Evolutionary conservation across 2,888 invertebrate species (phyloP).

Genomic region (Bombylius major): DNA sequence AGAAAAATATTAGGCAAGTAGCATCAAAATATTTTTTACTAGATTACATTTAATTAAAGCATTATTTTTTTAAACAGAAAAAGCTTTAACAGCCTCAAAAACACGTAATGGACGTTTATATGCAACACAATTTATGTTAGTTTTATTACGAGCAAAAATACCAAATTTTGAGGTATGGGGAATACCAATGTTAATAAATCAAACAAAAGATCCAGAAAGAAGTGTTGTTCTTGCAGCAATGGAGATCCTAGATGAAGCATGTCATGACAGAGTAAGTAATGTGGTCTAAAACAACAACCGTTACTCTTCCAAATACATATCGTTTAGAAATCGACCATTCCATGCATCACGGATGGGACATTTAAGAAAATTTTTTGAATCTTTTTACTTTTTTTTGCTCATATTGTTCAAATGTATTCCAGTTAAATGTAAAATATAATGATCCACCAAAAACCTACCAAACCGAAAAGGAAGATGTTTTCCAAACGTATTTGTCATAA

Average conservation of each 20-base stretch:
- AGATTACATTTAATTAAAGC: too few species aligned
- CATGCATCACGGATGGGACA: too few species aligned
- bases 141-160: conserved; percentile 61
- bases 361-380: too few species aligned
- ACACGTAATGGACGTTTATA: conserved; percentile 56
- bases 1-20: conserved; percentile 44
- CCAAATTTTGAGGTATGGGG: conserved; percentile 76
- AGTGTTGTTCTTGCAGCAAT: conserved; percentile 70
- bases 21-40: neutral
- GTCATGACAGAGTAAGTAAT: conserved; percentile 58
- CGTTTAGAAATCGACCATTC: too few species aligned
- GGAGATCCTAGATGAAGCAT: conserved; percentile 81
- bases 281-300: too few species aligned
- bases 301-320: too few species aligned
- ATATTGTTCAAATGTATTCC: too few species aligned
- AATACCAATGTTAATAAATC: conserved; percentile 67
- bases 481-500: too few species aligned
- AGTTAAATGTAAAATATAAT: too few species aligned
- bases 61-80: conserved; percentile 29
- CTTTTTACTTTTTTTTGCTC: too few species aligned
- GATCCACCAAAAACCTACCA: too few species aligned
- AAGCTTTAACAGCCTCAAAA: conserved; percentile 32
- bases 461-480: too few species aligned
- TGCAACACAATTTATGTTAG: conserved; percentile 80
- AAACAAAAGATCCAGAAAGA: conserved; percentile 71